Conservation (phyloP, 2,113 vertebrate genomes). For the Heterochromis multidens region DNA sequence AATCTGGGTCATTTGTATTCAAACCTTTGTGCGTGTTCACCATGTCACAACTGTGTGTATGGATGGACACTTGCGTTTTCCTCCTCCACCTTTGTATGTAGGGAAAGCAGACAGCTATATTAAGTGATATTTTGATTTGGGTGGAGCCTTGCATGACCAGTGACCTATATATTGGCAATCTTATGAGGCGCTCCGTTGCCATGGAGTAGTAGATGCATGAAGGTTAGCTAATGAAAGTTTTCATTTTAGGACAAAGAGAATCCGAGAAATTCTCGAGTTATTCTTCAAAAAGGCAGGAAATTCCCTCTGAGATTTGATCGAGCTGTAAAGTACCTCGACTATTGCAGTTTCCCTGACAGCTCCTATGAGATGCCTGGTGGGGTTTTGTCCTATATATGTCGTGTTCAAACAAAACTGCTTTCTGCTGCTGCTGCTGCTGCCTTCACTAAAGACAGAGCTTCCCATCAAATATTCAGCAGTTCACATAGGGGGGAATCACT, state of each 20-base stretch:
- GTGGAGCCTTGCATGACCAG: conserved; percentile 48
- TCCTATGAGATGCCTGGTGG: conserved; percentile 42
- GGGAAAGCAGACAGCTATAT: conserved; percentile 7
- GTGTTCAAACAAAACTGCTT: conserved; percentile 52
- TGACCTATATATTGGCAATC: conserved; percentile 69
- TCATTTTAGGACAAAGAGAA: conserved; percentile 21
- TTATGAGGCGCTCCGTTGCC: conserved; percentile 46
- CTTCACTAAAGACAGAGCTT: conserved; percentile 54
- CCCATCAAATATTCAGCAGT: conserved; percentile 70
- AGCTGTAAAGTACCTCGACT: conserved; percentile 39
- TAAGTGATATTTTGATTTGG: conserved; percentile 36
- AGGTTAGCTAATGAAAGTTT: conserved; percentile 3
- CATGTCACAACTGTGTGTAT: neutral
- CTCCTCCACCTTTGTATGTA: conserved; percentile 15
- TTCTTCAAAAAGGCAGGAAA: conserved; percentile 9
- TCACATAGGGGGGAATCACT: conserved; percentile 52
- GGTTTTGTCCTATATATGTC: conserved; percentile 63
- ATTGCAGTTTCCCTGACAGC: conserved; percentile 37
- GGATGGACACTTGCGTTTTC: neutral
- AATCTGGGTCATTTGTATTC: conserved; percentile 52
- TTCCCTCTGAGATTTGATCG: conserved; percentile 37
- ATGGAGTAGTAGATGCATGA: conserved; percentile 47
- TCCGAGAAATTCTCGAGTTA: neutral
- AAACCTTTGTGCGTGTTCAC: conserved; percentile 5
- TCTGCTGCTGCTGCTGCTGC: conserved; percentile 29